Base-by-base conservation (phyloP, 2,113 vertebrate genomes). In the Eurypyga helias region DNA sequence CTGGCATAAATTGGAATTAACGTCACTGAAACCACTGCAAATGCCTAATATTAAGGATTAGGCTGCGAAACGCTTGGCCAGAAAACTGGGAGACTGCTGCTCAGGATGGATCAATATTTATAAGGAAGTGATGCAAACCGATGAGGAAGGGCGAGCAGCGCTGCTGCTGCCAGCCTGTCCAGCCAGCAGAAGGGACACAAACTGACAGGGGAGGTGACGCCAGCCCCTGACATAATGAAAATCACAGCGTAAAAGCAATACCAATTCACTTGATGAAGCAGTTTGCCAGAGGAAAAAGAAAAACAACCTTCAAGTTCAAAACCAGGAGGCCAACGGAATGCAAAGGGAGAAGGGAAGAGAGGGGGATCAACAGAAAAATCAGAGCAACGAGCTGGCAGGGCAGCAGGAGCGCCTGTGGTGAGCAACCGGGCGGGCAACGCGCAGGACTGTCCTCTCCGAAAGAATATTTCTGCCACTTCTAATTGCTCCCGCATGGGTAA, bases 401-500 rank as follows among this genome's bases (percentile, higher is more conserved):
- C 49, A 64, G 81, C 36, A 5, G 67, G 48, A 76, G 24, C 0
- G 0, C 7, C 67, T 13, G 6, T 14, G 55, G 55, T 20, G 89
- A 90, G 71, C n/a, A 15, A 3, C 25, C 0, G 19, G 69, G 73
- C 77, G 33, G 61, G 64, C 86, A 13, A 5, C 13, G 52, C 46
- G 85, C 84, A 94, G 10, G 95, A 41, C 21, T 84, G 77, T 41
- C 73, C 79, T 79, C 66, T 77, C 52, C 23, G n/a, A 61, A 92
- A 61, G 17, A 78, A 29, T 49, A 76, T 87, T 96, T 80, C 96
- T 95, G 80, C 83, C 89, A 78, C 80, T 95, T 87, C 73, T 82
- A 61, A 87, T 45, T 49, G 83, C 67, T 88, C 94, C 89, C 58
- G 17, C 54, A 36, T 61, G 96, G 82, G 33, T 61, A 94, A 84